phyloP scores from a whole-genome alignment of 1,140 invertebrate genomes.

The Drosophila athabasca region DNA sequence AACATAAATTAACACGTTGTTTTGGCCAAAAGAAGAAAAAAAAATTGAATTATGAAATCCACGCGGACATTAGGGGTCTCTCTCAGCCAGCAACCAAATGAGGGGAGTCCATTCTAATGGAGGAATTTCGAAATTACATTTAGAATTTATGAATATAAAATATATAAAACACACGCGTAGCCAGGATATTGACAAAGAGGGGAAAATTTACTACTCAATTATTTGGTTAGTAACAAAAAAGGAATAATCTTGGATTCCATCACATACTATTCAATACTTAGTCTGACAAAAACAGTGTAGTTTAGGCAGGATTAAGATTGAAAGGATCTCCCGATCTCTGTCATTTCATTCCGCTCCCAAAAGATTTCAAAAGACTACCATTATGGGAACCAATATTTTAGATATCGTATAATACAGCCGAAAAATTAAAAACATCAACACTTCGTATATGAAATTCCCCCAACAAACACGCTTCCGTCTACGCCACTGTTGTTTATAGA shows the following conservation, averaged over 20 bases:
- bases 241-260: too few species aligned
- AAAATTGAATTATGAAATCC: constrained; percentile 1
- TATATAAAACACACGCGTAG: too few species aligned
- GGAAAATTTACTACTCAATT: too few species aligned
- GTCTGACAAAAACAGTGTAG: too few species aligned
- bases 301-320: too few species aligned
- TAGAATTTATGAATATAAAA: constrained; percentile 6
- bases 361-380: background rate
- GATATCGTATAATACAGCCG: background rate
- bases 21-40: constrained; percentile 10
- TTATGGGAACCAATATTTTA: background rate
- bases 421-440: background rate
- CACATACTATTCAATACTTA: too few species aligned
- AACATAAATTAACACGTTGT: constrained; percentile 47
- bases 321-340: too few species aligned
- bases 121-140: constrained; percentile 49
- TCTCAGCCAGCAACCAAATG: constrained; percentile 2
- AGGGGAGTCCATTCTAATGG: constrained; percentile 19
- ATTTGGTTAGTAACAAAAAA: too few species aligned
- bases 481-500: constrained; percentile 27
- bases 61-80: background rate
- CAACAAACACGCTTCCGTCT: constrained; percentile 1
- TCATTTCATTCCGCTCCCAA: too few species aligned
- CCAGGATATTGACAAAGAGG: too few species aligned
- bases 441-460: too few species aligned